Base-by-base conservation (phyloP, 2,888 invertebrate genomes). In the Cheilosia soror region DNA sequence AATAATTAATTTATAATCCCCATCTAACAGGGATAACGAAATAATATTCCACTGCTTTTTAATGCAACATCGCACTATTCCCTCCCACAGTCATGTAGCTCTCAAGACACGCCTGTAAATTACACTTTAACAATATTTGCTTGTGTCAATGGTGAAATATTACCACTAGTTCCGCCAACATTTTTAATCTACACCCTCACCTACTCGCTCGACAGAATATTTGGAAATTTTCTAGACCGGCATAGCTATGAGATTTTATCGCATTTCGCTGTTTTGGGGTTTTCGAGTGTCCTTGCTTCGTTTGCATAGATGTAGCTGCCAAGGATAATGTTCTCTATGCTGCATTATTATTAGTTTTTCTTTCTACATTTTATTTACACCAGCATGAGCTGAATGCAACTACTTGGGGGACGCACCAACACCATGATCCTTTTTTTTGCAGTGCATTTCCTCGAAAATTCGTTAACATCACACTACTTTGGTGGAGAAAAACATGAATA, bases 311-410 rank as follows among this genome's bases (percentile, higher is more conserved):
- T 76, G 58, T 58, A 53, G 63, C 65, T 71, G 69, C 58, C 58
- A 82, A 71, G 69, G 71, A 82, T 76, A 76, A 82, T 76, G 51
- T 65, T 47, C 44, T 65, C 37, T 47, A 25, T 33, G n/a, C 72
- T 60, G 76, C 69, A 82, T 76, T 76, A 60, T 76, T 82, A 76
- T 76, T 71, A 75, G 76, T 82, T 81, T 75, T 63, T 63, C 75
- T 47, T 27, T 5, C 53, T 66, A 25, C 15, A 44, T n/a, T 65
- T 72, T 58, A 57, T 71, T 72, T 72, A 44, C 25, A 40, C 60
- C 53, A 42, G 31, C 40, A 76, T 42, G 31, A 76, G 58, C 57
- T 27, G 40, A 57, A 40, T 40, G 47, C 4, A 47, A 44, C 31
- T 68, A 51, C 51, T 60, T 51, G 53, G 51, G 58, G 60, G 51